These are phyloP conservation scores for Podarcis cretensis DNA, from an alignment of 2,113 vertebrate species.

Conservation along the genomic window DNA sequence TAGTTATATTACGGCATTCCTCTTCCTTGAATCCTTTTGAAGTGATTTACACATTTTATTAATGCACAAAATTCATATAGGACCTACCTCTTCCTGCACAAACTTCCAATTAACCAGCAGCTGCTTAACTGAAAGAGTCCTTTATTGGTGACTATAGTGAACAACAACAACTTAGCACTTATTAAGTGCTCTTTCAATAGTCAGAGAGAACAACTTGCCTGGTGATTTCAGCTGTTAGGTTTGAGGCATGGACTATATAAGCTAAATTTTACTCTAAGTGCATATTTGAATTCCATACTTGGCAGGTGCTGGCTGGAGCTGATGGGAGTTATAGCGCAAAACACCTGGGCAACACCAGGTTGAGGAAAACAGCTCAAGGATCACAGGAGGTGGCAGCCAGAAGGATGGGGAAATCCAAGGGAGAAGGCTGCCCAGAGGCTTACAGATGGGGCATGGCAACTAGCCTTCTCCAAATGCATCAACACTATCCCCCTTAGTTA, in stretches of 20 bases:
- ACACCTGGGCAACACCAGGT: too few species aligned
- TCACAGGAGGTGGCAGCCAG: neutral
- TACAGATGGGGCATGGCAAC: neutral
- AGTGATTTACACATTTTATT: neutral
- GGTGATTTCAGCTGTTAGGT: neutral
- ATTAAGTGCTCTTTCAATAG: neutral
- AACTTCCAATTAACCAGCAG: neutral
- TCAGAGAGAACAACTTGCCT: neutral
- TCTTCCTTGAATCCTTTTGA: neutral
- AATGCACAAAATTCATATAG: neutral
- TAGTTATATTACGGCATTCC: neutral
- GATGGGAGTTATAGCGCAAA: too few species aligned
- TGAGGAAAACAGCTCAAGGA: neutral
- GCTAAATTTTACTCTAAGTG: too few species aligned
- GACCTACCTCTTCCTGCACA: neutral
- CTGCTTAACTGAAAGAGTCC: neutral
- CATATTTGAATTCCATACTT: too few species aligned
- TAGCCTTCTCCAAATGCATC: neutral
- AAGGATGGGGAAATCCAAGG: neutral
- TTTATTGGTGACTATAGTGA: neutral
- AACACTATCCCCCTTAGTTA: neutral
- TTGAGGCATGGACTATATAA: neutral
- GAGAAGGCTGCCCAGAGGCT: neutral
- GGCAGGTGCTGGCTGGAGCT: too few species aligned
- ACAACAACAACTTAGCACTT: neutral